These are phyloP conservation scores for Euborellia annulipes DNA, from an alignment of 1,140 invertebrate species.

Conservation along the genomic window DNA sequence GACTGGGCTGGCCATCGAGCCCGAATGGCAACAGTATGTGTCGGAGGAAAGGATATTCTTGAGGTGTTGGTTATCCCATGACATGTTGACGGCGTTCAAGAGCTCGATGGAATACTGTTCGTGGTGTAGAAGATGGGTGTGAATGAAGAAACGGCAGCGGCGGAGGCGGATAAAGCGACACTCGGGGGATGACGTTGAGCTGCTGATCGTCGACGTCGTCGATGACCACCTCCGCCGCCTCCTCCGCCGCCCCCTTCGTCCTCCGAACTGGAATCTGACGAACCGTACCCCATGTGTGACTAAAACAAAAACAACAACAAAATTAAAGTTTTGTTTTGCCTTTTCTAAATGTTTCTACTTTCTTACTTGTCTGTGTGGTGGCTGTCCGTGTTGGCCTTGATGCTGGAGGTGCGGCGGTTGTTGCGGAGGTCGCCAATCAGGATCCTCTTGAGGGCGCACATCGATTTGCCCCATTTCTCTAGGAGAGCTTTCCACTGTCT, in stretches of 20 bases:
- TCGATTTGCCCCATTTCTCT: slow-evolving; percentile 57
- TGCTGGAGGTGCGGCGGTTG: slow-evolving; percentile 15
- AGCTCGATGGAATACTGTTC: slow-evolving; percentile 51
- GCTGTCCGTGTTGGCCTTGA: too few relatives aligned
- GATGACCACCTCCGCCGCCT: too few relatives aligned
- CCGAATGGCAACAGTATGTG: slow-evolving; percentile 33
- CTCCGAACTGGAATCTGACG: slow-evolving; percentile 22
- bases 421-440: slow-evolving; percentile 43
- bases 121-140: slow-evolving; percentile 19
- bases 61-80: slow-evolving; percentile 64
- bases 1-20: slow-evolving; percentile 24
- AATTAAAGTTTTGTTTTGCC: too few relatives aligned
- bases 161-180: too few relatives aligned
- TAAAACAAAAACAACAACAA: slow-evolving; percentile 19
- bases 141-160: too few relatives aligned
- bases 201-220: too few relatives aligned
- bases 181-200: too few relatives aligned
- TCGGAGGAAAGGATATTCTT: slow-evolving; percentile 58
- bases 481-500: slow-evolving; percentile 52
- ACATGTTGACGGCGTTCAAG: slow-evolving; percentile 61
- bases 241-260: slow-evolving; percentile 15
- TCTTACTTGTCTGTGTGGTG: too few relatives aligned
- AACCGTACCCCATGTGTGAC: slow-evolving; percentile 29
- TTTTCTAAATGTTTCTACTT: too few relatives aligned
- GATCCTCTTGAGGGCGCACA: slow-evolving; percentile 69